Base-by-base conservation (phyloP, 1,140 invertebrate genomes). In the Pseudomyrmex flavicornis region DNA sequence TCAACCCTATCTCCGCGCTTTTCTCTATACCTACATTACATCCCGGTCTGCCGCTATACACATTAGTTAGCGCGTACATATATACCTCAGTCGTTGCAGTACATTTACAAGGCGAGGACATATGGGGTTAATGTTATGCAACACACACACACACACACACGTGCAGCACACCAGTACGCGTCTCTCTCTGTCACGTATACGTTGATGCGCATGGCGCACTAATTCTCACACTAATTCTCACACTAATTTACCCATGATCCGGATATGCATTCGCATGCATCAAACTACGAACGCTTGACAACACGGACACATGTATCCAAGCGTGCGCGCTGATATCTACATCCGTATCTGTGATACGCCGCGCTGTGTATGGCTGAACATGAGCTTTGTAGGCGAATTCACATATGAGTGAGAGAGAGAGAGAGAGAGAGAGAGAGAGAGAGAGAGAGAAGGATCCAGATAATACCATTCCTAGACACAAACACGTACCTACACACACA, bases 181-280 rank as follows among this genome's bases (percentile, higher is more conserved):
- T 54, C 56, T 76, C 56, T 76, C 56, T 76, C 56, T 65, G 17
- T 56, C 44, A 20, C 66, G 59, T 73, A 7, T 35, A 68, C 56
- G 59, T 73, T 56, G 50, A 69, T 75, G 68, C 75, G 70, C 75
- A 77, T 85, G 75, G 82, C 76, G 73, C 83, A 77, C 76, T 85
- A 85, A 88, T 88, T 91, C 87, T 82, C 89, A 79, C 75, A 80
- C 85, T 79, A 88, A 88, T 88, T 88, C 86, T 79, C 82, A 72
- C 75, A 82, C 70, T 88, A 87, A 88, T 87, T 88, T 84, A 80
- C 85, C 17, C 61, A 86, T 82, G 88, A 80, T 86, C 82, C 84
- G 87, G 82, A 86, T 88, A 86, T 75, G 82, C 73, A 76, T 74
- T 82, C 82, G 85, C 87, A 88, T 88, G 77, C 84, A 84, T 89